Evolutionary conservation across 1,140 invertebrate genomes (phyloP), one percentile per base, ranked within the genome.

Genomic region (Brachionus koreanus): DNA sequence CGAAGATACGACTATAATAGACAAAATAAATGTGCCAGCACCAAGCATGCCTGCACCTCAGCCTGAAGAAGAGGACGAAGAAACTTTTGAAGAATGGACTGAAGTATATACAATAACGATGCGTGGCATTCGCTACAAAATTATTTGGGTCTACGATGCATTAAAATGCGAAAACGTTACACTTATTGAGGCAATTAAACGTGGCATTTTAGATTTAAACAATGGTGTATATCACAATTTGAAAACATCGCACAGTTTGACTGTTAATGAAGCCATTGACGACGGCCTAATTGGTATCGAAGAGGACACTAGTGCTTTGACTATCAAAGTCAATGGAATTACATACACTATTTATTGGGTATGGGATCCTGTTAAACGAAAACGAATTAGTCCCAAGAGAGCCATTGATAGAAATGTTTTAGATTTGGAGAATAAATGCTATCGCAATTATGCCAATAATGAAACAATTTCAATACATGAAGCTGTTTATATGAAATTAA

Each of bases 201-300:
- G 90, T 84, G 92, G 93, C 72, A 86, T 94, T 86, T 90, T 96
- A 83, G 93, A 96, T 88, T 90, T 93, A 82, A 90, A 92, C 85
- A 92, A 91, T 77, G 93, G 93, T 84, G 37, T 25, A 5, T 82
- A 83, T 67, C 39, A 83, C n/a, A 65, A 84, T 61, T 67, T 77
- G n/a, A 52, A 49, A 19, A 83, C 83, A 16, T 65, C 39, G 23
- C 16, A 49, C n/a, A 63, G 65, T 39, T 10, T 33, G 10, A 83
- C 86, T n/a, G 87, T 88, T 83, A 72, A 83, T 39, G 85, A 88
- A 72, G 87, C 87, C 10, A 76, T 87, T 12, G 83, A 85, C n/a
- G 72, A 83, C 52, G 46, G 82, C 39, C 25, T 72, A 0, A 65
- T 83, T 4, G 82, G 69, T 25, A 49, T 76, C 16, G 82, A 83